phyloP scores from a whole-genome alignment of 2,797 vertebrate species.

The Diplodus puntazzo region DNA sequence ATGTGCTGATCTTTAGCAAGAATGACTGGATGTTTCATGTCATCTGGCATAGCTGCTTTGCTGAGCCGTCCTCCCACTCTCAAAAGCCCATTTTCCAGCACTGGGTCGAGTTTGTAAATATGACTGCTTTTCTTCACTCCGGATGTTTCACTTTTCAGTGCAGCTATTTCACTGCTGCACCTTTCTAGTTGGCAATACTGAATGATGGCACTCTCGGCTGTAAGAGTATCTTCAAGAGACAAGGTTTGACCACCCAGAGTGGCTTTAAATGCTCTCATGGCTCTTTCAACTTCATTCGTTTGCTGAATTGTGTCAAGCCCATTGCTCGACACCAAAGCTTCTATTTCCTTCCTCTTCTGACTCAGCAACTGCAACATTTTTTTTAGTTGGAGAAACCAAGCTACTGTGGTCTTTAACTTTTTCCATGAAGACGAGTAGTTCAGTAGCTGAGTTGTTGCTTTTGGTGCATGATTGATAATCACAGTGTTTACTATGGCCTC shows the following conservation, averaged over 20 bases:
- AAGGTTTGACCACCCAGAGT: background rate
- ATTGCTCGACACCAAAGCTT: background rate
- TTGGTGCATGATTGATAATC: background rate
- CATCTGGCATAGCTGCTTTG: background rate
- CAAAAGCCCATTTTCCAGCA: background rate
- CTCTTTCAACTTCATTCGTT: background rate
- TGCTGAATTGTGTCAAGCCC: background rate
- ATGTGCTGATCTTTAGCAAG: background rate
- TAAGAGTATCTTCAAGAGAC: background rate
- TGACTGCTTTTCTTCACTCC: background rate
- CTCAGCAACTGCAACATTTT: no score
- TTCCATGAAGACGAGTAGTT: background rate
- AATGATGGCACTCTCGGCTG: background rate
- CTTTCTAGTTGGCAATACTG: background rate
- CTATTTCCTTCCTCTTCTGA: background rate
- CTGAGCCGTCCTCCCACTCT: background rate
- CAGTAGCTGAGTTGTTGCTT: background rate
- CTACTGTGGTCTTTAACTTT: background rate
- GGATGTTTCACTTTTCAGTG: background rate
- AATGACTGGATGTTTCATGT: background rate
- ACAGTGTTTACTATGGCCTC: background rate
- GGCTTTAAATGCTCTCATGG: background rate
- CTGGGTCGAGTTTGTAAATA: constrained; percentile 3
- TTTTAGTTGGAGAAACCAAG: background rate
- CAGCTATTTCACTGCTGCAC: background rate